Conservation (phyloP, 2,113 vertebrate genomes). For the Irena cyanogastra region DNA sequence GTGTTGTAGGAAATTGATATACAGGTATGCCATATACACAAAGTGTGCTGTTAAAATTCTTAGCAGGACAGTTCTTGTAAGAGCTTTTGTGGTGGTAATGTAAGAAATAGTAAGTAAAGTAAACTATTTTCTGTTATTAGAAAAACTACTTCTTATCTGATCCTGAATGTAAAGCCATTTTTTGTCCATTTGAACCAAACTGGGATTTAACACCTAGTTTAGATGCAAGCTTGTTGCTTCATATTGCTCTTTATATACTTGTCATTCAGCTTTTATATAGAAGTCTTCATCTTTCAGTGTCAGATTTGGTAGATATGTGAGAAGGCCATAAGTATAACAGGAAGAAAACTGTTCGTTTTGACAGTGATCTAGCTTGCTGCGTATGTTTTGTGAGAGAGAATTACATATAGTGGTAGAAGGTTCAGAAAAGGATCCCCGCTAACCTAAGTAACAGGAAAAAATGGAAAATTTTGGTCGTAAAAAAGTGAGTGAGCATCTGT, state of each 20-base stretch:
- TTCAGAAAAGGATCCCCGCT: not conserved
- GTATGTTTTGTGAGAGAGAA: not conserved
- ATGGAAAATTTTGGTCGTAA: not conserved
- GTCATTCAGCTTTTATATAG: not conserved
- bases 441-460: not conserved
- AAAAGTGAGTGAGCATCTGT: not conserved
- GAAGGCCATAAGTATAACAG: not conserved
- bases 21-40: not conserved
- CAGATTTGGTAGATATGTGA: not conserved
- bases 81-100: not conserved
- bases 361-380: not conserved
- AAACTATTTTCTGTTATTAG: not conserved
- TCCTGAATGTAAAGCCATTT: not conserved
- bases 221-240: not conserved
- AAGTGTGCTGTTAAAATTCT: not conserved
- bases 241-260: not conserved
- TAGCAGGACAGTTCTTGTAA: not conserved
- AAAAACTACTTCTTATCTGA: not conserved
- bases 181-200: not conserved
- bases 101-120: not conserved
- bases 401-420: not conserved
- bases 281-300: not conserved
- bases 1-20: not conserved
- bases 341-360: not conserved
- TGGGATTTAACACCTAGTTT: not conserved